phyloP scores from a whole-genome alignment of 1,140 invertebrate species.

The Berghia stephanieae region DNA sequence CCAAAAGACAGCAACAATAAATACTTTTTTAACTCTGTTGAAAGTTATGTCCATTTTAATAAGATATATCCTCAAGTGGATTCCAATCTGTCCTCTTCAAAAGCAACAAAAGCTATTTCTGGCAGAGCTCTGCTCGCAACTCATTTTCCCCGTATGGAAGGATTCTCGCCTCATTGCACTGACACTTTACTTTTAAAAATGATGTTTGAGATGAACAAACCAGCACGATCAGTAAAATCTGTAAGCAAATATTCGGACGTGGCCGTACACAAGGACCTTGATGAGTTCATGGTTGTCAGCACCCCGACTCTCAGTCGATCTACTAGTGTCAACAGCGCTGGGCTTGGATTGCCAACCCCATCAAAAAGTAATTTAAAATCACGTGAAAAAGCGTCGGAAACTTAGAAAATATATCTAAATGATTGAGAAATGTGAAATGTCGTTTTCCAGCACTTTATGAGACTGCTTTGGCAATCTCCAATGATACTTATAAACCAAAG shows the following conservation, averaged over 20 bases:
- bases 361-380: too few species aligned
- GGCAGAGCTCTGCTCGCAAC: not conserved
- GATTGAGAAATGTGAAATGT: too few species aligned
- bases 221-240: not conserved
- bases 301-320: not conserved
- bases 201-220: constrained; percentile 9
- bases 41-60: constrained; percentile 6
- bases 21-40: constrained; percentile 1
- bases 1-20: too few species aligned
- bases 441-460: too few species aligned
- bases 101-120: too few species aligned
- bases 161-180: not conserved
- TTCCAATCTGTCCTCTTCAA: too few species aligned
- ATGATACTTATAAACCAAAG: too few species aligned
- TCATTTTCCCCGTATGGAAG: not conserved
- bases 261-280: not conserved
- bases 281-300: not conserved
- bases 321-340: not conserved
- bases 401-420: too few species aligned
- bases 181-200: not conserved
- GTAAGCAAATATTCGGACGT: not conserved
- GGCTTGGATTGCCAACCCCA: too few species aligned
- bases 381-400: too few species aligned
- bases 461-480: too few species aligned
- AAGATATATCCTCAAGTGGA: not conserved